Evolutionary conservation across 2,888 invertebrate genomes (phyloP), one percentile per base, ranked within the genome.

Genomic region (Beris chalybata): DNA sequence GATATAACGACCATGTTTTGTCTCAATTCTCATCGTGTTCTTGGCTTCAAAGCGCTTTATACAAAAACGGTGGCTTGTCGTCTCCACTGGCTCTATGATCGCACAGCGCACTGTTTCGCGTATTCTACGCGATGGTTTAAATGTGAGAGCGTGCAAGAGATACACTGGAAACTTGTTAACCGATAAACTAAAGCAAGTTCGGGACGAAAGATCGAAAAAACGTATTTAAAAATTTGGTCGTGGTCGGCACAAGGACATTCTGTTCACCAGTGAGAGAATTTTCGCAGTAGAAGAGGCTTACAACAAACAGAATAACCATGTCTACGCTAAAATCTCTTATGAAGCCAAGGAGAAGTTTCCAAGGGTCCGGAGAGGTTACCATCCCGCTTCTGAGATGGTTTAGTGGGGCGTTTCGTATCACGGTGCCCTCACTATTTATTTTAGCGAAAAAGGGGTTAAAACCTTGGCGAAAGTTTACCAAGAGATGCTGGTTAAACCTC

Each of bases 401-500:
- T 72, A 70, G 72, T n/a, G n/a, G n/a, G n/a, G n/a, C n/a, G n/a
- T n/a, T n/a, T n/a, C n/a, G n/a, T n/a, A n/a, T n/a, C n/a, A 70
- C 5, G 71, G 69, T n/a, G 66, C 65, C 48, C 71, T 69, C 59
- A 15, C 70, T 7, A 67, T 72, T 15, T 68, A 73, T 71, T 73
- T 73, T 66, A 71, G 69, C 47, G 69, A 72, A 64, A 56, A 69
- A 63, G 55, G 31, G 68, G 67, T 70, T 38, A 70, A 73, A 72
- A 71, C 70, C 31, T 56, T 44, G 4, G 68, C 67, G 22, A 69
- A 64, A n/a, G n/a, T n/a, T n/a, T n/a, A n/a, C n/a, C n/a, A n/a
- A n/a, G n/a, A n/a, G n/a, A n/a, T n/a, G n/a, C n/a, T n/a, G n/a
- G n/a, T n/a, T n/a, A n/a, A n/a, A n/a, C n/a, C n/a, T n/a, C n/a